These are phyloP conservation scores for Pheosia gnoma DNA, from an alignment of 2,888 invertebrate species.

Conservation along the genomic window DNA sequence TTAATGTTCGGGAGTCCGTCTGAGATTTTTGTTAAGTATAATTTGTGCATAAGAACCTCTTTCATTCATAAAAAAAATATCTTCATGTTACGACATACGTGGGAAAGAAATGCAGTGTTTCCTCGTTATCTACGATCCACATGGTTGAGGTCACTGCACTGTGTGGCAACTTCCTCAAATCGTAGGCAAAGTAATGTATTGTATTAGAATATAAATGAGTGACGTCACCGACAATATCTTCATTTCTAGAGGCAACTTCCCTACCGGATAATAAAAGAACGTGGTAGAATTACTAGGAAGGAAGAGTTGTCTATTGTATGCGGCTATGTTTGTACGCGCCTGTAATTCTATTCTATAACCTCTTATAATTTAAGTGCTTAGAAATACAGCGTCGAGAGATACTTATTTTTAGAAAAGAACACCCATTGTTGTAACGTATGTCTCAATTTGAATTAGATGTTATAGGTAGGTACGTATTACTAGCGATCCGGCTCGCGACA, in stretches of 20 bases:
- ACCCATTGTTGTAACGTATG: too few species aligned
- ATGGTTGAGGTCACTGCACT: constrained; percentile 6
- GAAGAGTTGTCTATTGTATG: constrained; percentile 16
- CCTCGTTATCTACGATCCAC: constrained; percentile 4
- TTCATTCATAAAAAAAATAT: background rate
- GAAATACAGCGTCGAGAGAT: background rate
- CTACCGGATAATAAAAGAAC: constrained; percentile 6
- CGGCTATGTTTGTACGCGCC: background rate
- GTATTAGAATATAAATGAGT: constrained; percentile 37
- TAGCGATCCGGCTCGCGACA: too few species aligned
- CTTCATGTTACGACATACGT: constrained; percentile 3
- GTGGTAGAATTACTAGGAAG: constrained; percentile 3
- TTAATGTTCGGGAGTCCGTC: too few species aligned
- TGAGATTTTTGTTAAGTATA: too few species aligned
- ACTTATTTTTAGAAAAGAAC: background rate
- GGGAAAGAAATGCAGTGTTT: constrained; percentile 1
- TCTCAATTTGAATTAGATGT: too few species aligned
- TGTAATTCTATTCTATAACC: background rate
- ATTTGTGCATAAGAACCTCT: background rate
- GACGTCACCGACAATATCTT: constrained; percentile 27
- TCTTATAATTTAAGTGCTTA: background rate
- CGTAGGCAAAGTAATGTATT: constrained; percentile 14
- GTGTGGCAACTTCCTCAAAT: constrained; percentile 5
- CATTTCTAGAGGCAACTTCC: constrained; percentile 12
- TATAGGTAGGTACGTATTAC: too few species aligned